Evolutionary conservation across 2,113 vertebrate species (phyloP).

Genomic region (Plestiodon gilberti): DNA sequence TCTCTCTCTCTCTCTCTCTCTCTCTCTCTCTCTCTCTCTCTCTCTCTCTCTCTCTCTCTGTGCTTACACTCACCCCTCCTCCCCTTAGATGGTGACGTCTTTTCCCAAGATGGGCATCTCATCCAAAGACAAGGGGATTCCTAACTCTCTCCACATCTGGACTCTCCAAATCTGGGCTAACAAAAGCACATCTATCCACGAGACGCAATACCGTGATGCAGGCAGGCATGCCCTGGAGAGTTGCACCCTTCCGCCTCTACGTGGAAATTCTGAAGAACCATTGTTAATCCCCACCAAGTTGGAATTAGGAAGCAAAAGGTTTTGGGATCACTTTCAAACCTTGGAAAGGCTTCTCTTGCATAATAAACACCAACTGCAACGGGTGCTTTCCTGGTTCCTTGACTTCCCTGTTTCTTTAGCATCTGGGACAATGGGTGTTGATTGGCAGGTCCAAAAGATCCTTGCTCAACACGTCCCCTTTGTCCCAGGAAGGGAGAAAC

Average conservation of each 20-base stretch:
- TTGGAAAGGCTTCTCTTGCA: neutral
- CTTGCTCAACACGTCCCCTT: accelerated
- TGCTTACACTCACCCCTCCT: too few relatives aligned
- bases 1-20: too few relatives aligned
- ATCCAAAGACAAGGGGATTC: too few relatives aligned
- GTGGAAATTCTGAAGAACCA: neutral
- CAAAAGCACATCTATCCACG: neutral
- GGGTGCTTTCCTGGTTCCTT: too few relatives aligned
- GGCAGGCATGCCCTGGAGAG: neutral
- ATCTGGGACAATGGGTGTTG: neutral
- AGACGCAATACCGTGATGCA: neutral
- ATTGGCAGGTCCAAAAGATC: neutral
- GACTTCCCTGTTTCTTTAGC: neutral
- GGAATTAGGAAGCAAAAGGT: neutral
- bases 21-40: too few relatives aligned
- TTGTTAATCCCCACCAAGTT: neutral
- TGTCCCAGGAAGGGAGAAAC: neutral
- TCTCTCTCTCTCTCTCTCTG: too few relatives aligned
- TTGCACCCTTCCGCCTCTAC: neutral
- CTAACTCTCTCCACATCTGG: neutral
- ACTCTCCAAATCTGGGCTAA: neutral
- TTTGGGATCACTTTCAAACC: neutral
- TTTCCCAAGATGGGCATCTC: too few relatives aligned
- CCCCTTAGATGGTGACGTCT: too few relatives aligned
- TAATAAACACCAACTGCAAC: neutral